These are phyloP conservation scores for Unio pictorum DNA, from an alignment of 2,888 invertebrate species.

Conservation along the genomic window DNA sequence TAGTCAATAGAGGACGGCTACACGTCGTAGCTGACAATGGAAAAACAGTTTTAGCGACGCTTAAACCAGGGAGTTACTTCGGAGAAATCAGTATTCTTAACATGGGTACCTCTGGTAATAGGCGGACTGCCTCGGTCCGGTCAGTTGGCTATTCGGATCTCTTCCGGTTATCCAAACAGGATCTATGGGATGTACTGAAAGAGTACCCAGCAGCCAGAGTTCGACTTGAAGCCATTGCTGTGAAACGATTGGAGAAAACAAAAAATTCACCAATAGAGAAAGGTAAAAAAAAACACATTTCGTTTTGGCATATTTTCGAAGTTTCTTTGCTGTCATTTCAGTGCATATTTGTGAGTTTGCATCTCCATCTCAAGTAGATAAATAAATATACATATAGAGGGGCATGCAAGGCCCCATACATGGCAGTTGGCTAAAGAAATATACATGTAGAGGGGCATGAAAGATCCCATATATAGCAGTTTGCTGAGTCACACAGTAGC, in stretches of 20 bases:
- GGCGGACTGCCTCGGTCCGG: slow-evolving; percentile 96
- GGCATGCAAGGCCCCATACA: no score
- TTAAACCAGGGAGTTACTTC: slow-evolving; percentile 99
- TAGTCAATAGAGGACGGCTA: slow-evolving; percentile 91
- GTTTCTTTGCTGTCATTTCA: background rate
- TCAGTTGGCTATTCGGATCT: slow-evolving; percentile 99
- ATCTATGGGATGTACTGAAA: slow-evolving; percentile 97
- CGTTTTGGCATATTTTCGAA: no score
- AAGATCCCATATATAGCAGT: no score
- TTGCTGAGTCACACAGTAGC: no score
- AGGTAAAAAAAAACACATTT: slow-evolving; percentile 31
- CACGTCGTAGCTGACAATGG: slow-evolving; percentile 84
- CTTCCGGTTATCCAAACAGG: slow-evolving; percentile 98
- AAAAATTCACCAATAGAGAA: slow-evolving; percentile 78
- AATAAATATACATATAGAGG: no score
- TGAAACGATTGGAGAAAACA: slow-evolving; percentile 97
- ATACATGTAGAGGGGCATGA: no score
- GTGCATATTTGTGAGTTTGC: no score
- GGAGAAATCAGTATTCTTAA: slow-evolving; percentile 98
- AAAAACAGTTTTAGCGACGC: slow-evolving; percentile 94
- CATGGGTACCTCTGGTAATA: slow-evolving; percentile 96
- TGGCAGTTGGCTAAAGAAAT: no score
- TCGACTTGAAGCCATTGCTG: slow-evolving; percentile 95
- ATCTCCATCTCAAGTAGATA: no score
- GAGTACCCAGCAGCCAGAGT: slow-evolving; percentile 79